Conservation (phyloP, 2,113 vertebrate genomes). For the Peromyscus californicus region DNA sequence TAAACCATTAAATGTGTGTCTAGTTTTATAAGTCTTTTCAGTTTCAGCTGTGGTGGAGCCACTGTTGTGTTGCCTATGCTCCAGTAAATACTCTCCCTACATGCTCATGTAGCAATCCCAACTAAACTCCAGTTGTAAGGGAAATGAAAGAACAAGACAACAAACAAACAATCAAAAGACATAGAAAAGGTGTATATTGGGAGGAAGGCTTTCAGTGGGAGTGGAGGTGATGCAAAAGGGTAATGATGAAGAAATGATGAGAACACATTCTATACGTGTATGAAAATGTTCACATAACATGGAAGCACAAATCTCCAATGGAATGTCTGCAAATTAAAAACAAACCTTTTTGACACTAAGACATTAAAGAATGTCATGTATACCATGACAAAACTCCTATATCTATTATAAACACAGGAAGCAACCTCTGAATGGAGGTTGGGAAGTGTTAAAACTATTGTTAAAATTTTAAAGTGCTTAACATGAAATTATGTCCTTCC, state of each 20-base stretch:
- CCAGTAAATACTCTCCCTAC: not conserved
- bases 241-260: not conserved
- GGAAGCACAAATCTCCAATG: not conserved
- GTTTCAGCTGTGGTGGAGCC: not conserved
- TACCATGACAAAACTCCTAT: not conserved
- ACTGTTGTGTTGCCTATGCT: too few relatives aligned
- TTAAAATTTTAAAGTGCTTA: slow-evolving; percentile 21
- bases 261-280: not conserved
- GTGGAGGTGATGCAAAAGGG: not conserved
- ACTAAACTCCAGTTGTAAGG: not conserved
- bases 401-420: not conserved
- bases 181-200: not conserved
- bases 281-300: not conserved
- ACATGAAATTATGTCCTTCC: not conserved
- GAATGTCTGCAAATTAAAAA: not conserved
- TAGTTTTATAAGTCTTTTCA: not conserved
- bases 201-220: not conserved
- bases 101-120: not conserved
- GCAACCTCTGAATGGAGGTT: not conserved
- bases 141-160: not conserved
- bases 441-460: not conserved
- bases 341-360: not conserved
- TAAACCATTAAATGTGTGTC: not conserved
- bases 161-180: not conserved
- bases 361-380: not conserved